Evolutionary conservation across 2,113 vertebrate species (phyloP), one percentile per base, ranked within the genome.

Genomic region (Prinia subflava): DNA sequence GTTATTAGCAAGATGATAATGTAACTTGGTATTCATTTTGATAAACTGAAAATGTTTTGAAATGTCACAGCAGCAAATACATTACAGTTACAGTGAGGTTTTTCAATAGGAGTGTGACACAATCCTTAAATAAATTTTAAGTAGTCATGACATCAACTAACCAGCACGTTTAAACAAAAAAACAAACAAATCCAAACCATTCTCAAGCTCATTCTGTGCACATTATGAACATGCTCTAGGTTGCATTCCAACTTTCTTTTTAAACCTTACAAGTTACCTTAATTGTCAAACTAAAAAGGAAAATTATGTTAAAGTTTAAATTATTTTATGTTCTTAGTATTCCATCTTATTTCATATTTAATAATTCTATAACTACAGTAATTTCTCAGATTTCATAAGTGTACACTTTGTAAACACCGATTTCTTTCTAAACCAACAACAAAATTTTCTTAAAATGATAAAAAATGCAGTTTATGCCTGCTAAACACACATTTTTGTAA

Each of bases 151-250:
- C 98, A 98, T 97, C 96, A 98, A 98, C 97, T 98, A 99, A 98
- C 97, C 97, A 98, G 97, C 97, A 98, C 97, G 69, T 98, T 98
- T 98, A 97, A 98, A 98, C 96, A 97, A 98, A 97, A 88, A 82
- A 67, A 57, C 96, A 98, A 97, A 86, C 69, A 87, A 98, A 98
- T 74, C 60, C 77, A 97, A 93, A 98, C 97, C 98, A 98, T 98
- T 98, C 98, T 98, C 98, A 98, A 99, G 98, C 98, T 98, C 98
- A 98, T 98, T 98, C 98, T 98, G 98, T 98, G 99, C 98, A 99
- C 98, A 98, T 98, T 98, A 98, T 98, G 98, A 99, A 98, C 99
- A 99, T 99, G 99, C 99, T 98, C 98, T 98, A 98, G 97, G 87
- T 97, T 98, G 98, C 98, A 99, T 99, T 99, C 98, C 98, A 98